A percentile compares a stretch with the other conserved stretches of the same genome.
Conservation (phyloP, 37 sponge, comb jelly and placozoan genomes). For the Ianthella basta region DNA sequence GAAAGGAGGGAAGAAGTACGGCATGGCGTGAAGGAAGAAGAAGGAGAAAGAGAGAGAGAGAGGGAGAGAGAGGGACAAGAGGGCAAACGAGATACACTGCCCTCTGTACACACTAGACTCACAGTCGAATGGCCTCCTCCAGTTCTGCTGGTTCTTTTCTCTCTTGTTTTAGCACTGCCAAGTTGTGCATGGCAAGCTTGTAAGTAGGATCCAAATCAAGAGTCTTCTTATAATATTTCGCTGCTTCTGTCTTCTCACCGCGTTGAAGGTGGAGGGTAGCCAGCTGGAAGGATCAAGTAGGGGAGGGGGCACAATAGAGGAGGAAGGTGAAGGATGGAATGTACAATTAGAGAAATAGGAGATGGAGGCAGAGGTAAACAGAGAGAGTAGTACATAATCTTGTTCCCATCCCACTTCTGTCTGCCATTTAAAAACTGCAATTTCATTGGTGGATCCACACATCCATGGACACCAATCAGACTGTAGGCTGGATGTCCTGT, state of each 20-base stretch:
- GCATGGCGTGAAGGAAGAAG: too few species aligned
- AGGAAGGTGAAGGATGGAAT: too few species aligned
- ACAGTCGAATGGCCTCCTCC: constrained; percentile 25
- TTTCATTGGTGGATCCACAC: too few species aligned
- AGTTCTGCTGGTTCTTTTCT: background rate
- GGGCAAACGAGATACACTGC: too few species aligned
- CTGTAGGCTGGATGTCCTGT: too few species aligned
- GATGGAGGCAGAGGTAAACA: too few species aligned
- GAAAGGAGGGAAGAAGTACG: too few species aligned
- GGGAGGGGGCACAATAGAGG: background rate
- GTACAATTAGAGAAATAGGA: too few species aligned
- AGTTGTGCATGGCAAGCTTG: constrained; percentile 2
- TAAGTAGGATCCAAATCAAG: constrained; percentile 45
- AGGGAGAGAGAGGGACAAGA: too few species aligned
- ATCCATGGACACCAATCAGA: too few species aligned
- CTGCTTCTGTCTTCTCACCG: constrained; percentile 24
- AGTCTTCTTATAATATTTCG: constrained; percentile 29
- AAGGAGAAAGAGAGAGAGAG: too few species aligned
- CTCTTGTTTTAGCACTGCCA: constrained; percentile 21
- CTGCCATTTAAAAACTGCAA: too few species aligned
- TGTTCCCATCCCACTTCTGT: background rate
- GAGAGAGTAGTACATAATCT: constrained; percentile 16
- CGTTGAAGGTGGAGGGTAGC: constrained; percentile 43
- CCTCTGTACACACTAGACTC: background rate
- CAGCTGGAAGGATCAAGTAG: constrained; percentile 26